Percentiles rank a stretch among this genome's conserved stretches.
phyloP scores from a whole-genome alignment of 2,797 vertebrate genomes.

The Mastacembelus armatus region DNA sequence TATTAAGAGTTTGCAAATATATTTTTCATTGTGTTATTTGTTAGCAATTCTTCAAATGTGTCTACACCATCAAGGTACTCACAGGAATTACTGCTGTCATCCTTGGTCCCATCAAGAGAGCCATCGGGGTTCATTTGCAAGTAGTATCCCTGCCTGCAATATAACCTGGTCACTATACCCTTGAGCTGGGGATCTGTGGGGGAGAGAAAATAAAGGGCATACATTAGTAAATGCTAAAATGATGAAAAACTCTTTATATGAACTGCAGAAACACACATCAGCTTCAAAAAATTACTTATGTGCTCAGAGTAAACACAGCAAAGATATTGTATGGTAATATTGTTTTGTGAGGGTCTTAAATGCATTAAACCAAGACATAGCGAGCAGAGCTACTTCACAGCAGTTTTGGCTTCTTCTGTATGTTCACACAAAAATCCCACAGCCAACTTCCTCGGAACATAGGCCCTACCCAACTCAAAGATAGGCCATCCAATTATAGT shows the following conservation, averaged over 20 bases:
- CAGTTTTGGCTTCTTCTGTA: conserved; percentile 23
- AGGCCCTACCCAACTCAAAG: conserved; percentile 63
- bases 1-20: too few relatives aligned
- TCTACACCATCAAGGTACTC: conserved; percentile 68
- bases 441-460: conserved; percentile 53
- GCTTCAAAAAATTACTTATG: not conserved
- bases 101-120: conserved; percentile 99
- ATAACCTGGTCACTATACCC: conserved; percentile 99
- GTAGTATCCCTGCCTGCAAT: conserved; percentile 99
- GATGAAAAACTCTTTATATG: not conserved
- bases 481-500: conserved; percentile 74
- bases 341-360: conserved; percentile 1
- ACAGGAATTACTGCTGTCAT: conserved; percentile 99
- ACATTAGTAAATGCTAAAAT: conserved; percentile 20
- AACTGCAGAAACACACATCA: not conserved
- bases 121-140: conserved; percentile 99
- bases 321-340: not conserved
- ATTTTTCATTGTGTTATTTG: not conserved
- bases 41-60: conserved; percentile 3
- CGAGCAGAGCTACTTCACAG: conserved; percentile 6
- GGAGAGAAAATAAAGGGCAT: conserved; percentile 27
- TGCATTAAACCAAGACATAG: conserved; percentile 4
- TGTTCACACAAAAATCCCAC: conserved; percentile 51
- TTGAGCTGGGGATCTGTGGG: conserved; percentile 99
- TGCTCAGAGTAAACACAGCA: not conserved